These are phyloP conservation scores for Cancer borealis DNA, from an alignment of 2,888 invertebrate species.

Conservation along the genomic window DNA sequence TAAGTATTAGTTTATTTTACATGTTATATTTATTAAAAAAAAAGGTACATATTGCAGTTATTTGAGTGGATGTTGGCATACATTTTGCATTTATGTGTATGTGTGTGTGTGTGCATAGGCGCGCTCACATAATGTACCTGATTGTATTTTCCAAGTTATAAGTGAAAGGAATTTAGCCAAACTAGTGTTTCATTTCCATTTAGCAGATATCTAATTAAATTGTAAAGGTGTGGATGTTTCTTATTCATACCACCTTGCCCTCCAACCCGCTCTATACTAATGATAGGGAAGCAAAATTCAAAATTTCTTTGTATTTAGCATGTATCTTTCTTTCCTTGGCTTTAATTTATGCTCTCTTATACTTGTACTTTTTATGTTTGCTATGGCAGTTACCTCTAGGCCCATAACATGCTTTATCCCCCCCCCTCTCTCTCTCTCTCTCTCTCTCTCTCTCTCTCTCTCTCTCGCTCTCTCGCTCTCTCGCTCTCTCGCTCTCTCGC, in stretches of 20 bases:
- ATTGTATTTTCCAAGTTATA: not conserved
- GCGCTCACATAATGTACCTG: not conserved
- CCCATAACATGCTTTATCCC: not conserved
- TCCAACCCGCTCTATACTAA: too few species aligned
- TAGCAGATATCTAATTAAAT: too few species aligned
- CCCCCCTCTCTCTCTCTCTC: slow-evolving; percentile 24
- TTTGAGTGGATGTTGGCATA: not conserved
- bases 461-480: not conserved
- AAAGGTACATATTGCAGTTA: too few species aligned
- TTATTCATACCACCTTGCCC: too few species aligned
- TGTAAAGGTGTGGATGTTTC: too few species aligned
- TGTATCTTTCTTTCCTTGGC: too few species aligned
- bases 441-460: not conserved
- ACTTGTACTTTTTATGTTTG: not conserved
- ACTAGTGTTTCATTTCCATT: not conserved
- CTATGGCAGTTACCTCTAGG: too few species aligned
- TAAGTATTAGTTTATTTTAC: too few species aligned
- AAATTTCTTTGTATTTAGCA: too few species aligned
- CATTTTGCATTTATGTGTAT: not conserved
- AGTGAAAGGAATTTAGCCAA: not conserved
- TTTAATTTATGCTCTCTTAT: not conserved
- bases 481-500: not conserved
- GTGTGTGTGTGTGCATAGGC: not conserved
- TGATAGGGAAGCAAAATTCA: too few species aligned
- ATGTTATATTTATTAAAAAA: too few species aligned